Percentiles rank a stretch among this genome's conserved stretches.
These are phyloP conservation scores for Diogma glabrata DNA, from an alignment of 2,888 invertebrate genomes.

Conservation along the genomic window DNA sequence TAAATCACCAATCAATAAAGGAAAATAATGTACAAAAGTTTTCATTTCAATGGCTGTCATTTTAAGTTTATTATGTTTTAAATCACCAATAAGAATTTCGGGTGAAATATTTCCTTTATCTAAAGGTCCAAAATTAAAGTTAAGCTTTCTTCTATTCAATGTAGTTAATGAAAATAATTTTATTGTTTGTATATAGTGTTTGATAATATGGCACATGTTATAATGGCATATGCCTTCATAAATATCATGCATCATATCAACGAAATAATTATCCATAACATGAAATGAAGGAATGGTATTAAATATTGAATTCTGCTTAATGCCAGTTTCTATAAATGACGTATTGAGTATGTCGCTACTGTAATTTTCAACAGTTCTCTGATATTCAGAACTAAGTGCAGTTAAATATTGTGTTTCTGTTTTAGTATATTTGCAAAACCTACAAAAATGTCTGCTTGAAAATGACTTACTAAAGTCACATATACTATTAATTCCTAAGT, in stretches of 20 bases:
- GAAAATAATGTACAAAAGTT: not conserved
- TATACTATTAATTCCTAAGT: not conserved
- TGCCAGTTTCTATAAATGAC: not conserved
- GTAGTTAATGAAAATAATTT: slow-evolving; percentile 3
- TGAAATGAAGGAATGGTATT: slow-evolving; percentile 1
- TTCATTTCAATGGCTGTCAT: slow-evolving; percentile 11
- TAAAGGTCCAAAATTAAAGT: slow-evolving; percentile 12
- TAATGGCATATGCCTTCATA: slow-evolving; percentile 14
- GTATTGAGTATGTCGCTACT: not conserved
- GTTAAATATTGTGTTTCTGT: not conserved
- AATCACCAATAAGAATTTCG: slow-evolving; percentile 8
- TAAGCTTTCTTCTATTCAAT: slow-evolving; percentile 11
- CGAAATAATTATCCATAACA: slow-evolving; percentile 3
- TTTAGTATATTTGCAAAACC: not conserved
- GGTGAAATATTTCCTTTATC: not conserved
- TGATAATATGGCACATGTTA: slow-evolving; percentile 9
- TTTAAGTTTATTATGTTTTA: slow-evolving; percentile 8
- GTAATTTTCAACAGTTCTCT: not conserved
- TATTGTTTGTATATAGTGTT: not conserved
- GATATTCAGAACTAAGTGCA: not conserved
- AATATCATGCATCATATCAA: slow-evolving; percentile 13
- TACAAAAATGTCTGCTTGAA: not conserved
- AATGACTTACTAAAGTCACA: not conserved
- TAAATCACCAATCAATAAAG: slow-evolving; percentile 10
- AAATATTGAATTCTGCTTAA: not conserved